A percentile compares a stretch with the other conserved stretches of the same genome.
These are phyloP conservation scores for Pelobates cultripes DNA, from an alignment of 2,797 vertebrate genomes.

Conservation along the genomic window DNA sequence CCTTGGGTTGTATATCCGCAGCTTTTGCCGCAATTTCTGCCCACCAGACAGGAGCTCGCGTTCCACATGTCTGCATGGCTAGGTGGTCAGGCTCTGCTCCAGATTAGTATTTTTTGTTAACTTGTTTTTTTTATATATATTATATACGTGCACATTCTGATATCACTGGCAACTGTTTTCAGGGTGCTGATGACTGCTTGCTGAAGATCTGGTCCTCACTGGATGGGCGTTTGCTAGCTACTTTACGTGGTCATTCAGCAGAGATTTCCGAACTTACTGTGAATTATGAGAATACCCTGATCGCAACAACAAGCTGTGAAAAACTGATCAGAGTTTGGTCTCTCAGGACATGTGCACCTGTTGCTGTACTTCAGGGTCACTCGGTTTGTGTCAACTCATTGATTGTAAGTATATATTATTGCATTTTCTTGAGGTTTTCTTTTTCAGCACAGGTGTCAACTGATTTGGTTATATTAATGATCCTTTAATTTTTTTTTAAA, in stretches of 20 bases:
- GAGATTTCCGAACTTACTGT: constrained; percentile 98
- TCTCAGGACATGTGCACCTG: constrained; percentile 93
- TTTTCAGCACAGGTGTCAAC: too few relatives aligned
- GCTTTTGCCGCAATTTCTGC: too few relatives aligned
- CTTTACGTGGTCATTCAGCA: constrained; percentile 92
- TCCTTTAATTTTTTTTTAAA: too few relatives aligned
- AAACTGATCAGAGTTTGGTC: constrained; percentile 97
- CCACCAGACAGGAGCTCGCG: too few relatives aligned
- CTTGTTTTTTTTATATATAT: too few relatives aligned
- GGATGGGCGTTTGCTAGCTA: constrained; percentile 91
- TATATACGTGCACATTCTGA: too few relatives aligned
- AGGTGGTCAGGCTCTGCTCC: too few relatives aligned
- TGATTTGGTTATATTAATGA: too few relatives aligned
- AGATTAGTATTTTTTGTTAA: too few relatives aligned
- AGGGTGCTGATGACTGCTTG: constrained; percentile 98
- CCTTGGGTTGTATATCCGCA: too few relatives aligned
- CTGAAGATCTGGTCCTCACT: constrained; percentile 98
- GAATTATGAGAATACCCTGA: constrained; percentile 96
- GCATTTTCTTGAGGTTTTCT: too few relatives aligned
- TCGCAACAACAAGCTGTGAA: constrained; percentile 97
- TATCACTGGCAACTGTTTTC: neutral
- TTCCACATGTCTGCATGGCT: too few relatives aligned
- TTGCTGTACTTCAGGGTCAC: constrained; percentile 96
- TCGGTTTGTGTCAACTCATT: constrained; percentile 96
- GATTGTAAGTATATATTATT: constrained; percentile 76